Evolutionary conservation across 1,140 invertebrate species (phyloP).

Genomic region (Drosophila insularis): DNA sequence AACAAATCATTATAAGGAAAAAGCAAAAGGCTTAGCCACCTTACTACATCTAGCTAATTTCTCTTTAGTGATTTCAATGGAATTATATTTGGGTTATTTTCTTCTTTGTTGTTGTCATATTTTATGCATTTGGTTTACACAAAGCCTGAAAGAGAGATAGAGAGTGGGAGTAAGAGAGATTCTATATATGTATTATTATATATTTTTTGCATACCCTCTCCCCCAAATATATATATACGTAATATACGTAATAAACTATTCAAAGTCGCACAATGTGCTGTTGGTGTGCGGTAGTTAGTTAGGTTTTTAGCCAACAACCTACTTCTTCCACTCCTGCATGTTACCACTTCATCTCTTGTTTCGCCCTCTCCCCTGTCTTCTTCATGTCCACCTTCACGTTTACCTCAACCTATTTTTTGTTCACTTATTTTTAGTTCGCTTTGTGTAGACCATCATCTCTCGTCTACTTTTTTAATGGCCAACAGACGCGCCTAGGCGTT

Average conservation of each 20-base stretch:
- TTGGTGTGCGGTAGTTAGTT: conserved; percentile 17
- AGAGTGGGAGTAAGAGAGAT: background rate
- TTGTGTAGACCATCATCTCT: conserved; percentile 56
- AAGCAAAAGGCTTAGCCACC: background rate
- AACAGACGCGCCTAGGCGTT: conserved; percentile 47
- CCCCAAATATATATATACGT: conserved; percentile 21
- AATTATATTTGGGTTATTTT: conserved; percentile 27
- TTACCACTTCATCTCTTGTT: background rate
- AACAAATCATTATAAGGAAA: conserved; percentile 50
- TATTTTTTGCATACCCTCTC: background rate
- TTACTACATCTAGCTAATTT: conserved; percentile 34
- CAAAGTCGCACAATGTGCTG: conserved; percentile 52
- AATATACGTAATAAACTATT: conserved; percentile 61
- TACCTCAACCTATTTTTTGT: conserved; percentile 5
- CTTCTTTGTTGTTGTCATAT: conserved; percentile 44
- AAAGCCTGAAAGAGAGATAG: conserved; percentile 22
- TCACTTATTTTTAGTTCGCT: conserved; percentile 27
- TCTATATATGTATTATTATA: background rate
- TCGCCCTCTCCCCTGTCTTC: background rate
- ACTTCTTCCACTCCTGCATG: conserved; percentile 5
- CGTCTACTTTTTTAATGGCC: conserved; percentile 64
- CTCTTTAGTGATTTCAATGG: conserved; percentile 46
- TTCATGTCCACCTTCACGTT: background rate
- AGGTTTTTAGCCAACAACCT: conserved; percentile 45
- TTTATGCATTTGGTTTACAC: conserved; percentile 62